A percentile compares a stretch with the other conserved stretches of the same genome.
Conservation (phyloP, 2,113 vertebrate species). For the Tetrax tetrax region DNA sequence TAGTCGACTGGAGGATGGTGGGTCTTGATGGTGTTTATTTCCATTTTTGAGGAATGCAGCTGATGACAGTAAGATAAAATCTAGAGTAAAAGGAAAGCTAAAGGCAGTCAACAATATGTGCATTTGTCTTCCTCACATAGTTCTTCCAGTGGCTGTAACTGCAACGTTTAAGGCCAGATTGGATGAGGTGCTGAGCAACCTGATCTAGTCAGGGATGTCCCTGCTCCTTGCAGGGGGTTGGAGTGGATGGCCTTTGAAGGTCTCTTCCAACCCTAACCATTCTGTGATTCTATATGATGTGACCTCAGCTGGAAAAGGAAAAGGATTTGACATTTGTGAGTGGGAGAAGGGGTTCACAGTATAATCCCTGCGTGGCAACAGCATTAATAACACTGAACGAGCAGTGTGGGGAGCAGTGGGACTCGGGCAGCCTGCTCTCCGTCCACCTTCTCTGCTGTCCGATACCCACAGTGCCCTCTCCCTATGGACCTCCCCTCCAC, state of each 20-base stretch:
- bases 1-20: background rate
- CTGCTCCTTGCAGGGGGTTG: too few relatives aligned
- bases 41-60: background rate
- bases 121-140: background rate
- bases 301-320: background rate
- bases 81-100: background rate
- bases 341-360: background rate
- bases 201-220: too few relatives aligned
- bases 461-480: background rate
- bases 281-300: background rate
- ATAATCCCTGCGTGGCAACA: background rate
- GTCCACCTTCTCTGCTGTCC: background rate
- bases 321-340: background rate
- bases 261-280: too few relatives aligned
- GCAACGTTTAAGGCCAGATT: background rate
- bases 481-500: rapidly evolving
- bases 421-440: background rate
- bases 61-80: background rate
- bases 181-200: too few relatives aligned
- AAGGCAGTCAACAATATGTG: background rate
- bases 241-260: too few relatives aligned
- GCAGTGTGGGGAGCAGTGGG: background rate
- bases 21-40: background rate
- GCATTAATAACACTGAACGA: background rate
- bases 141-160: background rate